Conservation (phyloP, 1,140 invertebrate genomes). For the Protaetia brevitarsis region DNA sequence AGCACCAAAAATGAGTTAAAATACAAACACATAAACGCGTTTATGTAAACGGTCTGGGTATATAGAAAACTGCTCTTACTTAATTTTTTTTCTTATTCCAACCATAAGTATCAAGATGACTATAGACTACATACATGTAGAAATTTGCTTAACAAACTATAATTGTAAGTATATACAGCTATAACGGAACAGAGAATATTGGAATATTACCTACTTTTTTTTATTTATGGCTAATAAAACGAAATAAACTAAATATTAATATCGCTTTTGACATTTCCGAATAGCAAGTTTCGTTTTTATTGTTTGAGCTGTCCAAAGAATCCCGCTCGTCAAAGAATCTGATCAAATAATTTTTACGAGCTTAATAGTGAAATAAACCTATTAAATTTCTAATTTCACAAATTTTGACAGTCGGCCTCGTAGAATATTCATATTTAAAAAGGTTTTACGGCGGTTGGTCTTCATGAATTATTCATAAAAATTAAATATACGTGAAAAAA, state of each 20-base stretch:
- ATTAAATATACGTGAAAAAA: too few relatives aligned
- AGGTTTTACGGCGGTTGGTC: neutral
- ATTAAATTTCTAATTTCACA: conserved; percentile 5
- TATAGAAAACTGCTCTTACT: neutral
- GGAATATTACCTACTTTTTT: neutral
- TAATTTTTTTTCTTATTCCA: neutral
- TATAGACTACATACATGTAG: too few relatives aligned
- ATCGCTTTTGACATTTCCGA: too few relatives aligned
- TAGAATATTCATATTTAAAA: neutral
- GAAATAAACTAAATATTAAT: neutral
- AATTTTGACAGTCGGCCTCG: neutral
- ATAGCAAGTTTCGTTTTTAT: too few relatives aligned
- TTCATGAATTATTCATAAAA: neutral
- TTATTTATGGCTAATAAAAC: neutral
- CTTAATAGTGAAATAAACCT: neutral
- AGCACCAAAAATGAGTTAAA: neutral
- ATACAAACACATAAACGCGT: neutral
- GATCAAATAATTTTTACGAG: too few relatives aligned
- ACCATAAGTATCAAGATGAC: too few relatives aligned
- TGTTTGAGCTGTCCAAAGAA: too few relatives aligned
- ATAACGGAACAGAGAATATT: too few relatives aligned
- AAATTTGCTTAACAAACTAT: neutral
- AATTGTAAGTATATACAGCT: too few relatives aligned
- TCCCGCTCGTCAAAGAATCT: too few relatives aligned
- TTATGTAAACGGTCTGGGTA: neutral